These are phyloP conservation scores for Oriolus oriolus DNA, from an alignment of 2,113 vertebrate species.

Conservation along the genomic window DNA sequence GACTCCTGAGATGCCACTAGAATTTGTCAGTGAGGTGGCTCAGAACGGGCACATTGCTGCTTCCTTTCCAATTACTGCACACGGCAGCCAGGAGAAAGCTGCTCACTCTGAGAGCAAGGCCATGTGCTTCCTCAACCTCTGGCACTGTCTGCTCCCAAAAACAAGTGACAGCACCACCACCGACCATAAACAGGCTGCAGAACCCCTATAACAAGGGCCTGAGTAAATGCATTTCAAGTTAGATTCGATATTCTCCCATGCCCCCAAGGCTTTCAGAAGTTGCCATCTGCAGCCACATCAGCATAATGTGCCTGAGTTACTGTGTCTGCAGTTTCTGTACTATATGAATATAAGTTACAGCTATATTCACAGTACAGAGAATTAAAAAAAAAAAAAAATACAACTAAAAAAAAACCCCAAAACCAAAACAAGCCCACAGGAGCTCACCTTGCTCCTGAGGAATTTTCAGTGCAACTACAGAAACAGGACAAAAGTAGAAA, in stretches of 20 bases:
- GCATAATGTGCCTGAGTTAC: background rate
- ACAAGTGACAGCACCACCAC: background rate
- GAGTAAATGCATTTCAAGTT: background rate
- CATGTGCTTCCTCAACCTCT: rapidly evolving
- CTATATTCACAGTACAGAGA: background rate
- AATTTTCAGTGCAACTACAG: background rate
- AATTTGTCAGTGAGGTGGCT: background rate
- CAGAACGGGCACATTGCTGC: rapidly evolving
- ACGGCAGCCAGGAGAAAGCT: background rate
- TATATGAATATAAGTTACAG: background rate
- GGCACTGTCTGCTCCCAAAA: background rate
- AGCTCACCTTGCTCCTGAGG: background rate
- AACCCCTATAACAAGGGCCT: background rate
- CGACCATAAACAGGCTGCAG: background rate
- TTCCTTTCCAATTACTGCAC: background rate
- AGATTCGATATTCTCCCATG: background rate
- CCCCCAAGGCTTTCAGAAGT: background rate
- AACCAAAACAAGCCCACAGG: background rate
- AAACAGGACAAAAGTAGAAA: background rate
- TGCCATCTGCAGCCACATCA: background rate
- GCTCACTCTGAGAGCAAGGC: background rate
- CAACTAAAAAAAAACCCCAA: background rate
- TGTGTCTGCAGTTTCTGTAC: background rate
- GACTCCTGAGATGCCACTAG: background rate
- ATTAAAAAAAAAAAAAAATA: background rate